Evolutionary conservation across 92 coral and sea anemone species (phyloP), one percentile per base, ranked within the genome.

Genomic region (Epizoanthus fatuus): DNA sequence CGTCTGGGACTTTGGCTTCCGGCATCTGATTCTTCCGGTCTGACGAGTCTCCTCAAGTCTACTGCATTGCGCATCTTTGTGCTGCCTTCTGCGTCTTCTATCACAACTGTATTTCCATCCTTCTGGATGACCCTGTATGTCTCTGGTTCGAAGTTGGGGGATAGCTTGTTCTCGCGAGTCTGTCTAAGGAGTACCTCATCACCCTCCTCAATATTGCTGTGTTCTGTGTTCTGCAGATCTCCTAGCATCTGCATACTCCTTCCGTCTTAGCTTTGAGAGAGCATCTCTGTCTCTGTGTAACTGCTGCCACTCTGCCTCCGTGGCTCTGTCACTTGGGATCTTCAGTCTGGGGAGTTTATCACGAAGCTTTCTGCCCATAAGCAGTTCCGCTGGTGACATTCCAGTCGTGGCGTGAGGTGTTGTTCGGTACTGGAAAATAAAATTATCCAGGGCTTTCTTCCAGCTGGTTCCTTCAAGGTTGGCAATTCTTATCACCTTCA

Each of bases 401-500:
- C 83, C 94, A 22, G 94, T 91, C 35, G 78, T 80, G 63, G 92
- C 59, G 32, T 91, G 87, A 29, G 86, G 92, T 29, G 92, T 92
- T 12, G 72, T 74, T 63, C 90, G 67, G 64, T 79, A 92, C 12
- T 88, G 90, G 74, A 88, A 88, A 3, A 88, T 83, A 37, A 85
- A 85, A 79, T 89, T 63, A 19, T 86, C 76, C 4, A 89, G 74
- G 2, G 93, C 93, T 14, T 69, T 83, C 17, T 69, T 71, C 93
- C 93, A 92, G 25, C 64, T 81, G 40, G 63, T 89, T 15, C 86
- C 95, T 54, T 89, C 81, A 1, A 89, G 76, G 40, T 64, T 77
- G 7, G 95, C 89, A 73, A 92, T 81, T 65, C 91, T 51, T 32
- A 92, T 22, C 6, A 72, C 88, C 70, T 92, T 92, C 56, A 90